Base-by-base conservation (phyloP, 1,140 invertebrate species). In the Sogatella furcifera region DNA sequence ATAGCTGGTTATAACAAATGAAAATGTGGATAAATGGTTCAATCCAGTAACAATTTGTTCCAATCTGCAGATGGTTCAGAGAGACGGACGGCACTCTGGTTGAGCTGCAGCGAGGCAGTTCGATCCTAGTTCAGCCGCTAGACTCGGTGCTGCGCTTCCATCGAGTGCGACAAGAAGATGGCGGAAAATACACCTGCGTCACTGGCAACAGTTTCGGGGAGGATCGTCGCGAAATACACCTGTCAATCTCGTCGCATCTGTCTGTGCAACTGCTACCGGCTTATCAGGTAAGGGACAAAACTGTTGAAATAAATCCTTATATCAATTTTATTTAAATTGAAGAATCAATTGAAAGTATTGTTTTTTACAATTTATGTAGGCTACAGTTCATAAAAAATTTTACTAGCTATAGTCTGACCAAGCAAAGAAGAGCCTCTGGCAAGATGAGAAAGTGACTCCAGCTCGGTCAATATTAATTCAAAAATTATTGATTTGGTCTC, bases 141-240 rank as follows among this genome's bases (percentile, higher is more conserved):
- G 77, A 83, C 38, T 78, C 81, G 15, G 75, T 85, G 0, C 77
- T 80, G 31, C 78, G 73, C 56, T 77, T 71, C 66, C 74, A 81
- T 0, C 73, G 82, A 8, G 78, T 80, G 38, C 80, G 79, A 65
- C 75, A 80, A 6, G 74, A 81, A 31, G 89, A 93, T 70, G 80
- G 80, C n/a, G 90, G 89, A 4, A 77, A 82, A 53, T 83, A 89
- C 73, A 77, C 84, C 58, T 95, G 92, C 72, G 79, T 90, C 55
- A 90, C 89, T 14, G 84, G 82, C 67, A 95, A 94, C 77, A 80
- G 85, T 63, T 85, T 88, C 64, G 92, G 91, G 1, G 86, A 91
- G 71, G 79, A 86, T 69, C 79, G 84, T 55, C 76, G 85, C 61
- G 80, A 88, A 68, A 80, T 87, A 59, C 79, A 83, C 60, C 73